Conservation (phyloP, 2,888 invertebrate genomes). For the Meganola albula region DNA sequence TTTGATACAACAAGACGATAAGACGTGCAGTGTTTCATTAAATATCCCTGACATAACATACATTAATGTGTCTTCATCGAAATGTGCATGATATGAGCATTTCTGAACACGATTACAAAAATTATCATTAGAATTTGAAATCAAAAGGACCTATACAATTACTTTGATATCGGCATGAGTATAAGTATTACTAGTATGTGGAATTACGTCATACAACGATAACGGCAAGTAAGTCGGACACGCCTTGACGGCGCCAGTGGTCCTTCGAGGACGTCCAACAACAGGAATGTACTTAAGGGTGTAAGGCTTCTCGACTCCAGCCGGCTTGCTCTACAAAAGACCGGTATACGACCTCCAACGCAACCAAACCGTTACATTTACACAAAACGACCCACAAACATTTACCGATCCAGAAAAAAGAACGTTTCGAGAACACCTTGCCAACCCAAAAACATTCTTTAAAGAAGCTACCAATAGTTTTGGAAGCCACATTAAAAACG, state of each 20-base stretch:
- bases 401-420: constrained; percentile 40
- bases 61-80: constrained; percentile 12
- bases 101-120: too few relatives aligned
- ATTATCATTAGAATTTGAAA: too few relatives aligned
- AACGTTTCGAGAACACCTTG: constrained; percentile 32
- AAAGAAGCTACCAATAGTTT: constrained; percentile 39
- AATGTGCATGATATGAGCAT: background rate
- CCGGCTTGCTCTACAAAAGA: constrained; percentile 66
- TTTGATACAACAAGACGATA: constrained; percentile 46
- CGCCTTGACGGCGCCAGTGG: constrained; percentile 67
- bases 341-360: constrained; percentile 72
- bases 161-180: too few relatives aligned
- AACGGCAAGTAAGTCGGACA: constrained; percentile 60
- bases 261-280: constrained; percentile 59
- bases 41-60: constrained; percentile 29
- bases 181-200: constrained; percentile 31
- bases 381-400: constrained; percentile 47
- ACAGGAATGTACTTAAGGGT: constrained; percentile 61
- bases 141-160: too few relatives aligned
- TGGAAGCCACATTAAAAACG: constrained; percentile 43
- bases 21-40: constrained; percentile 36
- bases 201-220: constrained; percentile 71
- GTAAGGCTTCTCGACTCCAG: constrained; percentile 46
- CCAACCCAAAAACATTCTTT: constrained; percentile 24
- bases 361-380: constrained; percentile 73